Evolutionary conservation across 2,888 invertebrate species (phyloP), one percentile per base, ranked within the genome.

Genomic region (Caenorhabditis macrosperma): DNA sequence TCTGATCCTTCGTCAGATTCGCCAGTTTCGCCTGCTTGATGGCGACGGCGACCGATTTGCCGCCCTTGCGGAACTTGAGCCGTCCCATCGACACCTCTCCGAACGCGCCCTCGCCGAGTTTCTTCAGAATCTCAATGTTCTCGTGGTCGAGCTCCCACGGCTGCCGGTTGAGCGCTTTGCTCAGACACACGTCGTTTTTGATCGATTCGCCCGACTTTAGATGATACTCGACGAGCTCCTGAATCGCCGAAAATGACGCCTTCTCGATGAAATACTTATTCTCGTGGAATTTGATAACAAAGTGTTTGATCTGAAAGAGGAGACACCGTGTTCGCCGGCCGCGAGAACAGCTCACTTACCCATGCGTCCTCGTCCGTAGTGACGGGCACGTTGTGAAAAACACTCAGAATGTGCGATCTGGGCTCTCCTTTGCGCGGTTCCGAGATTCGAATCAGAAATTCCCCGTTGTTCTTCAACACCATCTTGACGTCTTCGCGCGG

Each of bases 31-130:
- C 85, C 78, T 75, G 63, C 33, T 83, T 83, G 61, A 85, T 78
- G 9, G 82, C 83, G 10, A 83, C 83, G 20, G 61, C 28, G 15
- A 82, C 61, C 7, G 54, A 41, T 22, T 60, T 63, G 6, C 77
- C 69, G 17, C 69, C 48, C 28, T 64, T 66, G 17, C 74, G 61
- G 20, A 57, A 72, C 50, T 64, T 74, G 26, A 74, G 15, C 24
- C 66, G 57, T 7, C 74, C 74, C 64, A 74, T 64, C 20, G 28
- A 59, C 28, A 86, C 86, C 60, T 87, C 86, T 46, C 86, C 87
- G 64, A 86, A 87, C 12, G 86, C 86, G 22, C 87, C 84, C 46
- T 86, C 87, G 38, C 87, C 87, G 48, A 87, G 67, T 67, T 85
- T 87, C 74, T 83, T 85, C 28, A 77, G 46, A 22, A 78, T 64